phyloP scores from a whole-genome alignment of 1,140 invertebrate species.

The Saxidomus purpurata region DNA sequence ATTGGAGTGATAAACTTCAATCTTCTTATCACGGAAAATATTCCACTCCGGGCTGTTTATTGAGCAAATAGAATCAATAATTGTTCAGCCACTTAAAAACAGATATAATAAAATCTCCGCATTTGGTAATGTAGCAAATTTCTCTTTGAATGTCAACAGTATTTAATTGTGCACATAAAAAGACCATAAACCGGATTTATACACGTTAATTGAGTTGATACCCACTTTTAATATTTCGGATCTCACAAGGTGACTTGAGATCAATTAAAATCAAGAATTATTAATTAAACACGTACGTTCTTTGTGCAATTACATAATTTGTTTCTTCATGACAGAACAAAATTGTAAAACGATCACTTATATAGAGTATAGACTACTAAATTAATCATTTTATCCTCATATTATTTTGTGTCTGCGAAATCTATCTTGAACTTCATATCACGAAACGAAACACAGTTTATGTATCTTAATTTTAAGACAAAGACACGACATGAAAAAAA shows the following conservation, averaged over 20 bases:
- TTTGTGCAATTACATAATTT: too few relatives aligned
- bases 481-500: too few relatives aligned
- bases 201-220: slow-evolving; percentile 29
- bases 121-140: slow-evolving; percentile 11
- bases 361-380: too few relatives aligned
- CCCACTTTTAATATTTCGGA: neutral
- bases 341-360: too few relatives aligned
- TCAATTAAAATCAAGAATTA: neutral
- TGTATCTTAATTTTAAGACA: too few relatives aligned
- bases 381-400: too few relatives aligned
- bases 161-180: slow-evolving; percentile 41
- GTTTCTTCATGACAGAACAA: too few relatives aligned
- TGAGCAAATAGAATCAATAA: slow-evolving; percentile 55
- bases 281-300: too few relatives aligned
- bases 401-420: too few relatives aligned
- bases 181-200: slow-evolving; percentile 21
- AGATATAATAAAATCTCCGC: slow-evolving; percentile 38
- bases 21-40: slow-evolving; percentile 2
- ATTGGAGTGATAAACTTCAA: slow-evolving; percentile 25
- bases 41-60: slow-evolving; percentile 22
- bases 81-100: slow-evolving; percentile 38
- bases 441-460: too few relatives aligned
- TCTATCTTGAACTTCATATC: too few relatives aligned
- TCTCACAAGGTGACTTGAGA: neutral
- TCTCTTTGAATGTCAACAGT: neutral